These are phyloP conservation scores for Atlantisia rogersi DNA, from an alignment of 2,113 vertebrate species.

Conservation along the genomic window DNA sequence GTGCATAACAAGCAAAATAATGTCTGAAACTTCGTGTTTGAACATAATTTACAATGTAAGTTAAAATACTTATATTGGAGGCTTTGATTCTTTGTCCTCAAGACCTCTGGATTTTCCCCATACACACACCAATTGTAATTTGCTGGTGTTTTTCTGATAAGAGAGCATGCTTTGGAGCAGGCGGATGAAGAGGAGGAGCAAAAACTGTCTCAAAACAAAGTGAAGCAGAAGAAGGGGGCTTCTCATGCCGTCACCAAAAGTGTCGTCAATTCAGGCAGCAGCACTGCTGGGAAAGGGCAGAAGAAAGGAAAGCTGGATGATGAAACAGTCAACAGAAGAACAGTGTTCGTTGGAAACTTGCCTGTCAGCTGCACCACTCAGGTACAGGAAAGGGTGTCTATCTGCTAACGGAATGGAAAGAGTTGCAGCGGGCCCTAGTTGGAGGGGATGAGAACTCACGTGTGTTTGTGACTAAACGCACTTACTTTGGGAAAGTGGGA, in stretches of 20 bases:
- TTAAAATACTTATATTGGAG: background rate
- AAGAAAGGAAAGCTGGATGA: conserved; percentile 48
- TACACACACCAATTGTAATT: background rate
- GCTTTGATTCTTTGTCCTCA: background rate
- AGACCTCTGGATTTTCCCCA: background rate
- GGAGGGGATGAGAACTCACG: background rate
- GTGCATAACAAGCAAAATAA: background rate
- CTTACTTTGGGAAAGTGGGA: background rate
- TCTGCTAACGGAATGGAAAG: background rate
- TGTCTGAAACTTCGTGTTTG: background rate
- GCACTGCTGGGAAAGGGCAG: background rate
- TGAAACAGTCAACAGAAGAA: conserved; percentile 79
- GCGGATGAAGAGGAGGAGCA: conserved; percentile 81
- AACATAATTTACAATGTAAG: background rate
- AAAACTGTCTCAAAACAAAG: conserved; percentile 47
- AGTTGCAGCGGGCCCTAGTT: background rate
- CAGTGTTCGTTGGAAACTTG: conserved; percentile 93
- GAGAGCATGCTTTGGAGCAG: conserved; percentile 79
- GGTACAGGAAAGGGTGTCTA: conserved; percentile 66
- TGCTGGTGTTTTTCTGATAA: conserved; percentile 42
- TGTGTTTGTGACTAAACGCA: background rate
- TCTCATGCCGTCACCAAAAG: background rate
- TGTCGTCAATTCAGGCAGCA: background rate
- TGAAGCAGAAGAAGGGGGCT: conserved; percentile 59
- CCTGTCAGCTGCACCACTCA: conserved; percentile 83